A percentile compares a stretch with the other conserved stretches of the same genome.
These are phyloP conservation scores for Scrobipalpa costella DNA, from an alignment of 2,888 invertebrate genomes.

Conservation along the genomic window DNA sequence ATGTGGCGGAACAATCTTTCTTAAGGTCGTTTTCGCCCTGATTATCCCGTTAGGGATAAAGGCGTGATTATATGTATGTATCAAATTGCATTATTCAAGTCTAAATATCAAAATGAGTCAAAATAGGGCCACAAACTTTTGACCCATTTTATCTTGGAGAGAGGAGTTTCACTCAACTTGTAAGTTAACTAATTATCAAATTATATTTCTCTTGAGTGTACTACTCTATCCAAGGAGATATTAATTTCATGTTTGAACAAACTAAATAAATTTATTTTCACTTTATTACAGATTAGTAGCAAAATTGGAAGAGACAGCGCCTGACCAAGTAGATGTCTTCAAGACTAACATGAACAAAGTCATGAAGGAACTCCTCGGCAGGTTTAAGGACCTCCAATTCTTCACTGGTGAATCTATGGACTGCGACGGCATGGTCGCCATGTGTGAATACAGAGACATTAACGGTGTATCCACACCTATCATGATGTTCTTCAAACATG, in stretches of 20 bases:
- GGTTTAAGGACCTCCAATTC: constrained; percentile 96
- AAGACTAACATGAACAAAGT: constrained; percentile 96
- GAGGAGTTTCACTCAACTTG: too few species aligned
- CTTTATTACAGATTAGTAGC: constrained; percentile 85
- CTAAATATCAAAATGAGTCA: too few species aligned
- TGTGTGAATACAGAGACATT: constrained; percentile 96
- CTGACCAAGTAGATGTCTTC: constrained; percentile 93
- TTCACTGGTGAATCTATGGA: constrained; percentile 97
- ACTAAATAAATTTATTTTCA: constrained; percentile 26
- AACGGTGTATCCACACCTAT: constrained; percentile 91
- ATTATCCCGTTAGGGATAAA: too few species aligned
- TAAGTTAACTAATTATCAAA: too few species aligned
- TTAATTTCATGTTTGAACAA: background rate
- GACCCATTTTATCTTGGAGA: too few species aligned
- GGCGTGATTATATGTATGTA: too few species aligned
- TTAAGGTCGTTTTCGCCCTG: too few species aligned
- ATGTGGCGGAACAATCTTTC: too few species aligned
- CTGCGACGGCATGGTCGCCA: constrained; percentile 95
- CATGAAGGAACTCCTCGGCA: constrained; percentile 93
- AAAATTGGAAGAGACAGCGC: constrained; percentile 88
- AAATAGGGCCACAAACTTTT: too few species aligned
- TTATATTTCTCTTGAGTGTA: too few species aligned
- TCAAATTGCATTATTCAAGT: too few species aligned
- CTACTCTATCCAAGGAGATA: background rate
- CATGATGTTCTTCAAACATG: constrained; percentile 98